phyloP scores from a whole-genome alignment of 2,888 invertebrate species.

The Scelioninae gen. 1 region DNA sequence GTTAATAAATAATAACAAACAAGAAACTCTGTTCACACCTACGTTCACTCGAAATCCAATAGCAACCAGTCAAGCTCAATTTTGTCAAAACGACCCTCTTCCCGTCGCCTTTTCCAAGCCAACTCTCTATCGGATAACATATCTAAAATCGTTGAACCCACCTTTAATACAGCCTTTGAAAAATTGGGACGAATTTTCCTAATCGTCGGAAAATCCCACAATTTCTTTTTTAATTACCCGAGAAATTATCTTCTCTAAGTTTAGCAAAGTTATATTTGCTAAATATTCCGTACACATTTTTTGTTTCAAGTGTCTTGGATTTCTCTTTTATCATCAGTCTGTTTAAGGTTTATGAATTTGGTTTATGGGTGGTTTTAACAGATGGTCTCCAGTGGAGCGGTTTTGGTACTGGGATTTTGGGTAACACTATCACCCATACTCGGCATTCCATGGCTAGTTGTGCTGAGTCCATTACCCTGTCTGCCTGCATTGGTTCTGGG shows the following conservation, averaged over 20 bases:
- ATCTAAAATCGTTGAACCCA: slow-evolving; percentile 52
- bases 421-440: slow-evolving; percentile 92
- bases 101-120: slow-evolving; percentile 15
- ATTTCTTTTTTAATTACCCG: not conserved
- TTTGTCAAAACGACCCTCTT: slow-evolving; percentile 12
- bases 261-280: slow-evolving; percentile 8
- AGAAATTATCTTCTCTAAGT: not conserved
- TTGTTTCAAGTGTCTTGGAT: not conserved
- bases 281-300: not conserved
- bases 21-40: not conserved
- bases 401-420: slow-evolving; percentile 88
- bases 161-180: slow-evolving; percentile 63
- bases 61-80: slow-evolving; percentile 47
- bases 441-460: slow-evolving; percentile 91
- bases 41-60: slow-evolving; percentile 36
- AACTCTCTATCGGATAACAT: slow-evolving; percentile 20
- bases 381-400: slow-evolving; percentile 86
- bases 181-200: slow-evolving; percentile 3
- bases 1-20: too few relatives aligned
- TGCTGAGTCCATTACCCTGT: slow-evolving; percentile 88
- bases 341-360: slow-evolving; percentile 22
- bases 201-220: not conserved
- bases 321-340: slow-evolving; percentile 50
- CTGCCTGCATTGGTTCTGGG: slow-evolving; percentile 86
- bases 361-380: slow-evolving; percentile 81